phyloP scores from a whole-genome alignment of 2,797 vertebrate genomes.

The Notolabrus celidotus region DNA sequence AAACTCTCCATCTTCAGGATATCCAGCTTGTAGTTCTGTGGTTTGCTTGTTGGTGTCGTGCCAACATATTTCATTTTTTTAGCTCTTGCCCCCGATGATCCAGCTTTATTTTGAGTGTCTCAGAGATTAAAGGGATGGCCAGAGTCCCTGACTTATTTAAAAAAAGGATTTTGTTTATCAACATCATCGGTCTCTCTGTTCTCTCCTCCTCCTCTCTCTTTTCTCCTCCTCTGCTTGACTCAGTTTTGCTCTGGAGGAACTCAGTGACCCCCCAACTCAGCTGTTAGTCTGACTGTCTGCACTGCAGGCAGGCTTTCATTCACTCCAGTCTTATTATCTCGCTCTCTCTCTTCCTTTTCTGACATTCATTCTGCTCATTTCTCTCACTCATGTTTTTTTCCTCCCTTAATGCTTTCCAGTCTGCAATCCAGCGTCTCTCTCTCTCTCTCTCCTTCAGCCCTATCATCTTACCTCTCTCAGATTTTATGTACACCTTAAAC shows the following conservation, averaged over 20 bases:
- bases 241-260: conserved; percentile 73
- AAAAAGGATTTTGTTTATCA: conserved; percentile 79
- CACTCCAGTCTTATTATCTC: conserved; percentile 59
- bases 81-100: conserved; percentile 26
- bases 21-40: conserved; percentile 53
- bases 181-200: conserved; percentile 47
- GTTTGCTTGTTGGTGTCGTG: conserved; percentile 36
- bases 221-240: conserved; percentile 25
- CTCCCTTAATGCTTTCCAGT: conserved; percentile 24
- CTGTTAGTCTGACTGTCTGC: conserved; percentile 79
- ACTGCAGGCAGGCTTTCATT: conserved; percentile 72
- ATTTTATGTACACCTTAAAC: conserved; percentile 62
- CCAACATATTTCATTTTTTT: conserved; percentile 63
- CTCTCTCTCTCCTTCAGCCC: background rate
- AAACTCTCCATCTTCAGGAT: conserved; percentile 38
- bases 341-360: conserved; percentile 27
- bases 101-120: conserved; percentile 36
- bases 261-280: conserved; percentile 83
- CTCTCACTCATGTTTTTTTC: conserved; percentile 9
- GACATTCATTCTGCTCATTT: conserved; percentile 19
- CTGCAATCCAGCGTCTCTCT: conserved; percentile 12
- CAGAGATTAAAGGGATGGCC: conserved; percentile 28
- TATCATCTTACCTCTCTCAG: background rate
- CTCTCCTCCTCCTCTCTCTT: conserved; percentile 22
- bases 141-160: conserved; percentile 47